These are phyloP conservation scores for Dromaius novaehollandiae DNA, from an alignment of 2,113 vertebrate species.

Conservation along the genomic window DNA sequence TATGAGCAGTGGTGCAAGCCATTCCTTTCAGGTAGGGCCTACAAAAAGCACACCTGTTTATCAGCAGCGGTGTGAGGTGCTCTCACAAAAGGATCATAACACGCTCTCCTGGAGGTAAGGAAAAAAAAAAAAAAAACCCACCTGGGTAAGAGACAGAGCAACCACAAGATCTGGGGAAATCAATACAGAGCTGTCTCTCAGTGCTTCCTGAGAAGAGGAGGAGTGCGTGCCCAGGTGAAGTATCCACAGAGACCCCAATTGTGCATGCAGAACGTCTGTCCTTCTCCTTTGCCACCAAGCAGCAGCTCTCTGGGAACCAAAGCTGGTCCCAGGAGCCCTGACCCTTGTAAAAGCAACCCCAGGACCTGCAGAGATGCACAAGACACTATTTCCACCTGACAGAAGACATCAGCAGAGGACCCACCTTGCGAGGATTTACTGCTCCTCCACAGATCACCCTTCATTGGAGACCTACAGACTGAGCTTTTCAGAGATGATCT, in stretches of 20 bases:
- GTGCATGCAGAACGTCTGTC: not conserved
- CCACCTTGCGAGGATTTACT: not conserved
- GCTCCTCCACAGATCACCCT: not conserved
- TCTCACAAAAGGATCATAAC: not conserved
- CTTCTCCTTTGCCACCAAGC: not conserved
- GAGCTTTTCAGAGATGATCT: not conserved
- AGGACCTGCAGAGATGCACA: not conserved
- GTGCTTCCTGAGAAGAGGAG: not conserved
- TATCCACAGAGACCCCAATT: not conserved
- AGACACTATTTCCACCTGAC: not conserved
- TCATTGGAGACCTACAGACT: not conserved
- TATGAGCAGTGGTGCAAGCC: not conserved
- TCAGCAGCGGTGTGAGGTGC: not conserved
- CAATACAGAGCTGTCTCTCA: not conserved
- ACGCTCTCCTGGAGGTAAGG: not conserved
- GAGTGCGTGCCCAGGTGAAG: not conserved
- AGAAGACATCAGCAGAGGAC: not conserved
- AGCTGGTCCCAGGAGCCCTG: not conserved
- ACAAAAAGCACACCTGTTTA: not conserved
- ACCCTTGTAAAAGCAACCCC: not conserved
- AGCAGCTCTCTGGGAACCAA: not conserved
- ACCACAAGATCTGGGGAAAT: not conserved
- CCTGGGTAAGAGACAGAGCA: not conserved
- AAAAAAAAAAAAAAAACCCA: not conserved
- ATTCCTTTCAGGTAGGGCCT: not conserved